phyloP scores from a whole-genome alignment of 2,888 invertebrate species.

The Tenthredo distinguenda region DNA sequence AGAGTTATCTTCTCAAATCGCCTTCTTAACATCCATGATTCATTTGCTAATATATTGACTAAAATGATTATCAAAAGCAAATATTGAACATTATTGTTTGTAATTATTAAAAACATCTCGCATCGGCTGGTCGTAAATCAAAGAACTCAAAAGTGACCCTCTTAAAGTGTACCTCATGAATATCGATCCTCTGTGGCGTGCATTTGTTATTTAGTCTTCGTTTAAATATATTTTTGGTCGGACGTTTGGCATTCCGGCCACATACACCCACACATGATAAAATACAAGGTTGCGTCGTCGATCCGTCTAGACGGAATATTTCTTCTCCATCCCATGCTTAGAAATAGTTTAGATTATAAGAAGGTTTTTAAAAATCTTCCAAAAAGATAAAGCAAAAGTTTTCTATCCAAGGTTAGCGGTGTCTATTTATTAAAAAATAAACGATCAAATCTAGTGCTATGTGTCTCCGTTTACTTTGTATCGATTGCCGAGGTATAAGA shows the following conservation, averaged over 20 bases:
- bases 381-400: slow-evolving; percentile 2
- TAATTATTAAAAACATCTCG: background rate
- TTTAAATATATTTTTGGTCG: slow-evolving; percentile 53
- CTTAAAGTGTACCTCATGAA: background rate
- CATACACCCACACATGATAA: slow-evolving; percentile 54
- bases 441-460: slow-evolving; percentile 74
- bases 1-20: background rate
- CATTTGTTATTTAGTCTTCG: slow-evolving; percentile 50
- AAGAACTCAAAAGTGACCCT: slow-evolving; percentile 15
- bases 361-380: background rate
- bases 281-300: slow-evolving; percentile 34
- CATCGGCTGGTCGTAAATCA: background rate
- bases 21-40: slow-evolving; percentile 4
- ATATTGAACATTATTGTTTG: background rate
- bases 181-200: slow-evolving; percentile 15
- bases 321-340: slow-evolving; percentile 2
- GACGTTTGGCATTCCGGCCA: slow-evolving; percentile 53
- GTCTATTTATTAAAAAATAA: slow-evolving; percentile 7
- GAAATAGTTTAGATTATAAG: slow-evolving; percentile 33
- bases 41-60: background rate
- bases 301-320: slow-evolving; percentile 45
- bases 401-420: slow-evolving; percentile 31
- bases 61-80: slow-evolving; percentile 3
- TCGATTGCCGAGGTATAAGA: slow-evolving; percentile 81
- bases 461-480: slow-evolving; percentile 80